phyloP scores from a whole-genome alignment of 1,140 invertebrate genomes.

The Sitodiplosis mosellana region DNA sequence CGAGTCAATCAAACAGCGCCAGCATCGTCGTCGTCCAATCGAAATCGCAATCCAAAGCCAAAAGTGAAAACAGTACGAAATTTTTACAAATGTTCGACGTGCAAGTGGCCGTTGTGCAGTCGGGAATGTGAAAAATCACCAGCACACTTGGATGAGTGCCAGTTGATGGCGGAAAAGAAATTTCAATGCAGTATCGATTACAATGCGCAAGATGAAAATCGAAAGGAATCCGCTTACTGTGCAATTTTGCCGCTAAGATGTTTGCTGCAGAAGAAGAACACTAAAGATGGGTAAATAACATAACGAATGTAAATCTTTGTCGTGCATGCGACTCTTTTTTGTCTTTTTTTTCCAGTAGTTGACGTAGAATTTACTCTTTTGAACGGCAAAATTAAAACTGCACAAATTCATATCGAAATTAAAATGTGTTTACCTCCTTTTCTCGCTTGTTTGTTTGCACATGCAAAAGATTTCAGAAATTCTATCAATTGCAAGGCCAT shows the following conservation, averaged over 20 bases:
- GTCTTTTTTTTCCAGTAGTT: too few species aligned
- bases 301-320: not conserved
- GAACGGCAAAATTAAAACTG: too few species aligned
- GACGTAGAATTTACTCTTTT: too few species aligned
- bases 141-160: conserved; percentile 32
- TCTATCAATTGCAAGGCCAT: conserved; percentile 38
- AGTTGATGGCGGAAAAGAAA: conserved; percentile 30
- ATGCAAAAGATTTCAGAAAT: conserved; percentile 25
- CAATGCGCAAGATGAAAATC: conserved; percentile 17
- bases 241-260: conserved; percentile 41
- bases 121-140: conserved; percentile 28
- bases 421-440: not conserved
- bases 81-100: conserved; percentile 37
- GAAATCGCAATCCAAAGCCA: conserved; percentile 5
- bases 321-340: too few species aligned
- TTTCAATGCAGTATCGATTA: conserved; percentile 33
- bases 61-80: conserved; percentile 19
- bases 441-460: not conserved
- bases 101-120: conserved; percentile 39
- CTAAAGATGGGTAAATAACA: not conserved
- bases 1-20: conserved; percentile 20
- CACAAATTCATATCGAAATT: too few species aligned
- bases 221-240: conserved; percentile 35
- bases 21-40: too few species aligned
- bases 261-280: conserved; percentile 31